A percentile compares a stretch with the other conserved stretches of the same genome.
phyloP scores from a whole-genome alignment of 1,140 invertebrate species.

The Eufriesea mexicana region DNA sequence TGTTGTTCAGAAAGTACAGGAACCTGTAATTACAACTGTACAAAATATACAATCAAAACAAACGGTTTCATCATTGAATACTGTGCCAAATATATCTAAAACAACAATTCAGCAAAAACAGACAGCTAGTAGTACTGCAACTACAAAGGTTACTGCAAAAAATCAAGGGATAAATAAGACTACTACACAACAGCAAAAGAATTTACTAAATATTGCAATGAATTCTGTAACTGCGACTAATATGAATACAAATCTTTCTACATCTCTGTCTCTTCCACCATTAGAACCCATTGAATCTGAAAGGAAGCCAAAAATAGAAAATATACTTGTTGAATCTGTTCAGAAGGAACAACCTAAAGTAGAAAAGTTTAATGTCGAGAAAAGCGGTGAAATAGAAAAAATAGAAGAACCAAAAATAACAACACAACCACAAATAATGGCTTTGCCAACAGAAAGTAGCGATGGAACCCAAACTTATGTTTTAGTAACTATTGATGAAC shows the following conservation, averaged over 20 bases:
- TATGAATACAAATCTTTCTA: conserved; percentile 44
- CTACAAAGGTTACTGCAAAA: conserved; percentile 43
- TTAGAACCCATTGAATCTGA: conserved; percentile 70
- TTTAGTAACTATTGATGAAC: conserved; percentile 85
- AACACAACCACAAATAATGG: conserved; percentile 85
- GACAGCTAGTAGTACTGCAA: background rate
- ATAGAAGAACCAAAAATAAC: conserved; percentile 75
- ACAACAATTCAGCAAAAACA: conserved; percentile 46
- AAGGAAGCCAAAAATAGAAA: conserved; percentile 59
- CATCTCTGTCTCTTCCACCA: conserved; percentile 42
- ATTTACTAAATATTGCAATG: conserved; percentile 60
- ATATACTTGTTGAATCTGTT: conserved; percentile 44
- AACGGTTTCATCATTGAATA: conserved; percentile 6
- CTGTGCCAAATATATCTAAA: conserved; percentile 38
- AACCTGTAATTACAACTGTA: conserved; percentile 32
- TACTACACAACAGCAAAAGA: conserved; percentile 47
- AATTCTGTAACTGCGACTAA: conserved; percentile 52
- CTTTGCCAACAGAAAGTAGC: conserved; percentile 86
- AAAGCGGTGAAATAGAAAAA: conserved; percentile 63
- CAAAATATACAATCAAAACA: conserved; percentile 50
- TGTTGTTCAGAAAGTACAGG: conserved; percentile 63
- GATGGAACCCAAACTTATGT: conserved; percentile 86
- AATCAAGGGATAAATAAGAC: conserved; percentile 35
- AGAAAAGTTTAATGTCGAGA: conserved; percentile 75
- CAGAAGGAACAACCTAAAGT: conserved; percentile 55